phyloP scores from a whole-genome alignment of 2,113 vertebrate species.

The Crocuta crocuta region DNA sequence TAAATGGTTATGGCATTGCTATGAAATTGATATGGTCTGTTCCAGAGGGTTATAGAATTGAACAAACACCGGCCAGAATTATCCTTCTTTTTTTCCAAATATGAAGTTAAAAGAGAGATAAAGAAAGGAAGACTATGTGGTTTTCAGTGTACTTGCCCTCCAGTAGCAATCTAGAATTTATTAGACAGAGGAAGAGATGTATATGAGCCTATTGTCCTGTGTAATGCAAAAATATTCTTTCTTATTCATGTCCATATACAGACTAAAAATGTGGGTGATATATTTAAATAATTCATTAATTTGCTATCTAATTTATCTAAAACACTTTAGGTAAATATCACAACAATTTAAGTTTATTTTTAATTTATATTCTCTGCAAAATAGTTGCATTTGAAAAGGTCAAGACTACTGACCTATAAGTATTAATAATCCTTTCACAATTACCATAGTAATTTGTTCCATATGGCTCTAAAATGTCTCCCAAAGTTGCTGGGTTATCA shows the following conservation, averaged over 20 bases:
- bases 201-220: background rate
- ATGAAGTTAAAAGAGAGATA: background rate
- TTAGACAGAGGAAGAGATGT: background rate
- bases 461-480: conserved; percentile 21
- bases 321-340: background rate
- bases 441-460: background rate
- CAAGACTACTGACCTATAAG: background rate
- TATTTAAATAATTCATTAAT: conserved; percentile 30
- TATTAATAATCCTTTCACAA: conserved; percentile 33
- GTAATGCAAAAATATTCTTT: background rate
- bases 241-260: background rate
- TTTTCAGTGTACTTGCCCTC: background rate
- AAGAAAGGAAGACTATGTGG: background rate
- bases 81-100: conserved; percentile 44
- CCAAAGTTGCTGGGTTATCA: conserved; percentile 44
- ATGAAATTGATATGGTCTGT: background rate
- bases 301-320: background rate
- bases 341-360: conserved; percentile 31
- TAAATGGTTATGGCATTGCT: background rate
- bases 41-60: background rate
- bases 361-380: background rate
- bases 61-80: conserved; percentile 33
- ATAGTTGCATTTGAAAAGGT: background rate
- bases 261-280: background rate
- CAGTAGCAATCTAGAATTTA: background rate